These are phyloP conservation scores for Daboia siamensis DNA, from an alignment of 2,113 vertebrate species.

Conservation along the genomic window DNA sequence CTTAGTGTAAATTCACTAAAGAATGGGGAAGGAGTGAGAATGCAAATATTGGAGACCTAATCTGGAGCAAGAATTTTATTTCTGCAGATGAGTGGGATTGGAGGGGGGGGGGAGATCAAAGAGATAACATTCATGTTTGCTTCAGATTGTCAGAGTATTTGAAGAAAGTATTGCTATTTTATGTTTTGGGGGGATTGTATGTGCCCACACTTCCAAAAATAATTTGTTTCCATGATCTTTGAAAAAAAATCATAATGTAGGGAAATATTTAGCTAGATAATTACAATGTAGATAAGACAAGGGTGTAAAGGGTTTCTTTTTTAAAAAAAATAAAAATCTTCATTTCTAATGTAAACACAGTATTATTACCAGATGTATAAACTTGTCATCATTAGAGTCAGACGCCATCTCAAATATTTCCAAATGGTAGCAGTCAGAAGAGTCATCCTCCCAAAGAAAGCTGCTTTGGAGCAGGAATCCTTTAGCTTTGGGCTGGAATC, in stretches of 20 bases:
- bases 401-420: conserved; percentile 42
- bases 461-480: conserved; percentile 38
- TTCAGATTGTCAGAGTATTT: neutral
- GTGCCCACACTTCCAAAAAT: neutral
- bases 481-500: conserved; percentile 38
- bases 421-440: conserved; percentile 58
- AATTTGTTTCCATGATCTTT: neutral
- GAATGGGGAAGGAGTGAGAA: neutral
- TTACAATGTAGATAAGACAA: neutral
- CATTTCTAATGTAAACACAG: conserved; percentile 26
- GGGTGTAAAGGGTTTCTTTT: neutral
- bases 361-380: conserved; percentile 58
- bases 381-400: conserved; percentile 56
- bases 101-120: neutral
- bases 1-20: neutral
- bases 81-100: neutral
- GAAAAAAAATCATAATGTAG: neutral
- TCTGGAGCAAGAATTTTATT: neutral
- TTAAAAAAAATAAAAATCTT: conserved; percentile 22
- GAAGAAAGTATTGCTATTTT: neutral
- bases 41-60: too few species aligned
- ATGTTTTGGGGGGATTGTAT: neutral
- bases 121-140: neutral
- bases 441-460: conserved; percentile 9
- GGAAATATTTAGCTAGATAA: conserved; percentile 50